phyloP scores from a whole-genome alignment of 2,797 vertebrate genomes.

The Amblyopsis hoosieri region DNA sequence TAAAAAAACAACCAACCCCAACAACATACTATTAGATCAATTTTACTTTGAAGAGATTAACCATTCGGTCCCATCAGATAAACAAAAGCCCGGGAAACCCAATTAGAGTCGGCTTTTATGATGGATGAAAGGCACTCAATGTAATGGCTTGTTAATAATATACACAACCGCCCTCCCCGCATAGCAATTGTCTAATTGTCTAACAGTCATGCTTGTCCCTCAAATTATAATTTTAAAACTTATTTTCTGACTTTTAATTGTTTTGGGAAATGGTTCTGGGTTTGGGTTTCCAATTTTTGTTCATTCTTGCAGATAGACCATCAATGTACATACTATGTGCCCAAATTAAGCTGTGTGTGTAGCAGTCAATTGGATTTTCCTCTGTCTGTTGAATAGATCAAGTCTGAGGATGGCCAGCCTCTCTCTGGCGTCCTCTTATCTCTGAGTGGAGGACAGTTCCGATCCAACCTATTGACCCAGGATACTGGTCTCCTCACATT shows the following conservation, averaged over 20 bases:
- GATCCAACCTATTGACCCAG: slow-evolving; percentile 95
- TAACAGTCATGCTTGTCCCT: background rate
- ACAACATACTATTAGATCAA: slow-evolving; percentile 56
- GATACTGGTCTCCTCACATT: slow-evolving; percentile 94
- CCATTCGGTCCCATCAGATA: slow-evolving; percentile 49
- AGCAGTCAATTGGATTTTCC: background rate
- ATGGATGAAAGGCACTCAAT: slow-evolving; percentile 62
- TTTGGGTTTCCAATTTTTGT: background rate
- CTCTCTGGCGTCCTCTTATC: slow-evolving; percentile 96
- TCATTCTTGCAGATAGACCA: too few species aligned
- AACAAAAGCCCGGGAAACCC: slow-evolving; percentile 54
- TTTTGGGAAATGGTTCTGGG: slow-evolving; percentile 27
- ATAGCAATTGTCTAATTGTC: slow-evolving; percentile 66
- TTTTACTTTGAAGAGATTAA: slow-evolving; percentile 61
- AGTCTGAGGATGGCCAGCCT: slow-evolving; percentile 88
- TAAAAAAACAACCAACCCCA: slow-evolving; percentile 26
- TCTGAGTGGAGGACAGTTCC: slow-evolving; percentile 93
- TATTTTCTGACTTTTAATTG: slow-evolving; percentile 28
- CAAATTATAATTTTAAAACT: slow-evolving; percentile 29
- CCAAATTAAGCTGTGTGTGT: background rate
- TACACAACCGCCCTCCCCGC: slow-evolving; percentile 41
- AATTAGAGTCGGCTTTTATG: slow-evolving; percentile 62
- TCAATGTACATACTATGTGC: background rate
- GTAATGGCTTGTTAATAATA: slow-evolving; percentile 71
- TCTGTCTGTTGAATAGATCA: slow-evolving; percentile 78